Base-by-base conservation (phyloP, 2,113 vertebrate species). In the Podarcis cretensis region DNA sequence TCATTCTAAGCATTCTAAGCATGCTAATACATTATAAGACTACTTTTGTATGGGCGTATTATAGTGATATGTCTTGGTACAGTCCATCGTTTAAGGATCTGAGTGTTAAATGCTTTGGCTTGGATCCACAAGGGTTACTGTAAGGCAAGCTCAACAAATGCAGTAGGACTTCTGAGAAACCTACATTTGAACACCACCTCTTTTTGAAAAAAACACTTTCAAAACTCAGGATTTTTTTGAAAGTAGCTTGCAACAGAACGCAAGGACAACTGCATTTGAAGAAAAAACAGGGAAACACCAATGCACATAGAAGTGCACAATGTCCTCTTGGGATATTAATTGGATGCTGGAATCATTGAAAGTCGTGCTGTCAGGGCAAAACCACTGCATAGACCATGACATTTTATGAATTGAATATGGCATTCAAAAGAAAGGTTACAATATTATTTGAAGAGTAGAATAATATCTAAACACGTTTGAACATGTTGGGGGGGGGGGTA, bases 391-490 rank as follows among this genome's bases (percentile, higher is more conserved):
- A 94, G 94, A 94, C 90, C 90, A 94, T 96, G 94, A 90, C 87
- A 92, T 93, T 92, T 88, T 94, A 86, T 94, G 93, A 94, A 95
- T 94, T 92, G 92, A 94, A 95, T 83, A 91, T 96, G 93, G 87
- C 93, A 96, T 92, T 93, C 87, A 91, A 93, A 95, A 88, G 93
- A 95, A 93, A 92, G 94, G 93, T 93, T 87, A 94, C 92, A 95
- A 94, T 93, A 94, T 94, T 27, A 93, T 94, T 93, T 94, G 94
- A 90, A 94, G 69, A 95, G 12, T 83, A 88, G 89, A 89, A 78
- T 86, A 92, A 91, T 91, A 93, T 92, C 90, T 92, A 94, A 95
- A 95, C 90, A 88, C 88, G 85, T 83, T 74, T 73, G 81, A 93
- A 84, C n/a, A 54, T 54, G 48, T 54, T 48, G 77, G 90, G 8